Evolutionary conservation across 2,113 vertebrate genomes (phyloP).

Genomic region (Passer montanus): DNA sequence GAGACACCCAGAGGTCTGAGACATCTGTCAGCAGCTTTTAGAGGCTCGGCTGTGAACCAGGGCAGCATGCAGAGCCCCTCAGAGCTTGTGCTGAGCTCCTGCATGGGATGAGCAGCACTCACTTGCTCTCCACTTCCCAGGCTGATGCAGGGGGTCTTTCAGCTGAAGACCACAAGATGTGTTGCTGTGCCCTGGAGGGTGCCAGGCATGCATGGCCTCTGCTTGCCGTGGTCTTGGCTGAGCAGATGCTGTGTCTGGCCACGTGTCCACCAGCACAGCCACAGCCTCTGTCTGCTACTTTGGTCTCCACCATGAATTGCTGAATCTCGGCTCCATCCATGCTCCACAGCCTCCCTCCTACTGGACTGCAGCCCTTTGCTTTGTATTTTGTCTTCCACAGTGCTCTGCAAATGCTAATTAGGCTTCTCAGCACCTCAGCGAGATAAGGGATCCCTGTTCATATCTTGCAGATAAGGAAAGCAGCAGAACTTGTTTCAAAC

Average conservation of each 20-base stretch:
- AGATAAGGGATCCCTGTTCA: constrained; percentile 30
- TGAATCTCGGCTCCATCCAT: accelerated
- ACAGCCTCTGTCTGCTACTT: neutral
- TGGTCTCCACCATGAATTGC: neutral
- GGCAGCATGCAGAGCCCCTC: neutral
- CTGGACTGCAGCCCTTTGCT: neutral
- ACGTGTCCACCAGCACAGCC: neutral
- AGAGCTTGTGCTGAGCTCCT: neutral
- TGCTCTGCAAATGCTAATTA: constrained; percentile 56
- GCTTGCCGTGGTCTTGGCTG: neutral
- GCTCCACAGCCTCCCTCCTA: accelerated
- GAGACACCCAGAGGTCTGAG: neutral
- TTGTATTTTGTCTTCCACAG: neutral
- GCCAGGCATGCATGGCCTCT: neutral
- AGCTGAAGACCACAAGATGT: neutral
- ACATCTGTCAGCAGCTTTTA: neutral
- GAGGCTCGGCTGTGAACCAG: neutral
- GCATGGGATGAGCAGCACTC: neutral
- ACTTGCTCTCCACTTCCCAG: neutral
- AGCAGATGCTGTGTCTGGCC: neutral
- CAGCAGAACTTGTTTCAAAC: constrained; percentile 50
- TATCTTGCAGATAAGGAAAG: constrained; percentile 48
- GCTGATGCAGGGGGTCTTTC: neutral
- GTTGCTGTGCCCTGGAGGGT: neutral
- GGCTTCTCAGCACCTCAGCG: constrained; percentile 14